Conservation (phyloP, 2,797 vertebrate genomes). For the Menidia menidia region DNA sequence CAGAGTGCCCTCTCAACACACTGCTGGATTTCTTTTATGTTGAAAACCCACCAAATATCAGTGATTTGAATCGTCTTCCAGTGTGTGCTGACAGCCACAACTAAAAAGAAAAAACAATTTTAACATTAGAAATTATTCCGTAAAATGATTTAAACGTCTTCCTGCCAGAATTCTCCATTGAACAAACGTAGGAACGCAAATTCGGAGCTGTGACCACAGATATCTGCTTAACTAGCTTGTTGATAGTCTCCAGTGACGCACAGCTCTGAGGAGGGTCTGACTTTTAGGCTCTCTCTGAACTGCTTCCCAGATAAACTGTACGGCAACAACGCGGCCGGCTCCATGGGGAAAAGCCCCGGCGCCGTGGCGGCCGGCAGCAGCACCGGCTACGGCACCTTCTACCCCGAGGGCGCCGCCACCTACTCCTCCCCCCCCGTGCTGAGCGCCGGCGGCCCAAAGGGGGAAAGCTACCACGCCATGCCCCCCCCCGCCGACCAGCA, state of each 20-base stretch:
- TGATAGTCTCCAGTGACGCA: not conserved
- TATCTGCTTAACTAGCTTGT: too few species aligned
- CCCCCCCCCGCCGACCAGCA: slow-evolving; percentile 78
- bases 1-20: too few species aligned
- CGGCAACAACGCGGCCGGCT: slow-evolving; percentile 22
- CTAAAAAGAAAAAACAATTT: too few species aligned
- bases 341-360: not conserved
- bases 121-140: too few species aligned
- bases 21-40: too few species aligned
- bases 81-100: too few species aligned
- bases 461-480: slow-evolving; percentile 74
- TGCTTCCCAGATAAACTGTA: slow-evolving; percentile 68
- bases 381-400: slow-evolving; percentile 72
- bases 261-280: not conserved
- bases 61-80: too few species aligned
- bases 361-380: not conserved
- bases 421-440: slow-evolving; percentile 53
- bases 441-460: slow-evolving; percentile 19
- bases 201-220: too few species aligned
- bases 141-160: too few species aligned
- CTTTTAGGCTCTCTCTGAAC: not conserved
- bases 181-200: too few species aligned
- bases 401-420: slow-evolving; percentile 62
- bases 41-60: too few species aligned
- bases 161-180: too few species aligned